Base-by-base conservation (phyloP, 2,888 invertebrate species). In the Chrysomela aeneicollis region DNA sequence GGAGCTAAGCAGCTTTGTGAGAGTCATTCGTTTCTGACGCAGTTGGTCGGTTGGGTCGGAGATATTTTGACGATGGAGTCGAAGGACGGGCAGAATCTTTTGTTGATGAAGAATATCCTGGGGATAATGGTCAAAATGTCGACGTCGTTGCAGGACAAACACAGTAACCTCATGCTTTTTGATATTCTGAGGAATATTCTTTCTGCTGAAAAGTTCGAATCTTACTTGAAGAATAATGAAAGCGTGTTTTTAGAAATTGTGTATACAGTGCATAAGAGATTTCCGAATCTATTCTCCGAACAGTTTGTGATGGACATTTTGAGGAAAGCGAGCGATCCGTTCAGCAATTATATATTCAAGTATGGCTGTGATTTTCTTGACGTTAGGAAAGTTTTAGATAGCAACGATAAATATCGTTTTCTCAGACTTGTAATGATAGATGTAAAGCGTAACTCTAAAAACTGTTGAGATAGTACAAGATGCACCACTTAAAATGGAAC, bases 21-120 rank as follows among this genome's bases (percentile, higher is more conserved):
- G 66, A 87, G 88, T 26, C 88, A 91, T 72, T 91, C 92, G 0
- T 79, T 95, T 1, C 75, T 94, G 26, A 85, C 90, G 0, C 94
- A 94, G 92, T 76, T 94, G 1, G 77, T 79, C 51, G 79, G 82
- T 30, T 76, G 84, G 0, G 51, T 71, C n/a, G 15, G 77, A 0
- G 55, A 35, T 6, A n/a, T n/a, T n/a, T n/a, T n/a, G n/a, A n/a
- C n/a, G n/a, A n/a, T n/a, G n/a, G n/a, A n/a, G n/a, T 35, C 58
- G 2, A 35, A 50, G n/a, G 61, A 3, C 5, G 19, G n/a, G 12
- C 50, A 61, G 12, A 65, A 60, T n/a, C 19, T 9, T 15, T n/a
- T 50, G 19, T 60, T 69, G 54, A 49, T 71, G 0, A 71, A 66
- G 0, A 79, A 76, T 63, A 37, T 71, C 6, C 42, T 68, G 9